Conservation (phyloP, 2,888 invertebrate species). For the Mesorhabditis sp. region DNA sequence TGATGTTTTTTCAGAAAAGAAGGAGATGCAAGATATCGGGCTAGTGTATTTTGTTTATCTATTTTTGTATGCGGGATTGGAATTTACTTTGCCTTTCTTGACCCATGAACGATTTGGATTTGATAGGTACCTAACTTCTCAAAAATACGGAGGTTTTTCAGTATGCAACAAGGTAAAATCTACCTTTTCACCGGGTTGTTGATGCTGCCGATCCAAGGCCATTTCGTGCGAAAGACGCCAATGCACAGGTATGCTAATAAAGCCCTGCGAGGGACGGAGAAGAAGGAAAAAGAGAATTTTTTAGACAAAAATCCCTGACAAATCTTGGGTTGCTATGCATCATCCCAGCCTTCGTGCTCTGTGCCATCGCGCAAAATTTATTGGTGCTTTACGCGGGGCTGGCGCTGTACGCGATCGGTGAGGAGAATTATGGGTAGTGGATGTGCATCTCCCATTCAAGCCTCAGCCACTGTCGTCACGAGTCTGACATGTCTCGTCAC, state of each 20-base stretch:
- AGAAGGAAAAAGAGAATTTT: slow-evolving; percentile 3
- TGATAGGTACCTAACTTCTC: slow-evolving; percentile 62
- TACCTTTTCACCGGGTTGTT: slow-evolving; percentile 85
- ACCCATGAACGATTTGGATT: slow-evolving; percentile 87
- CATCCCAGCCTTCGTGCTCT: slow-evolving; percentile 79
- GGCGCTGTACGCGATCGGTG: slow-evolving; percentile 82
- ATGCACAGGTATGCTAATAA: slow-evolving; percentile 64
- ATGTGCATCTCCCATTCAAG: slow-evolving; percentile 54
- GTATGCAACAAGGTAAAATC: slow-evolving; percentile 97
- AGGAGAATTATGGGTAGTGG: slow-evolving; percentile 59
- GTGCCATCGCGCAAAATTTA: slow-evolving; percentile 71
- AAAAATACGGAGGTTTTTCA: slow-evolving; percentile 57
- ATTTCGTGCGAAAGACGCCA: slow-evolving; percentile 77
- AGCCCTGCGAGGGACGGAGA: background rate
- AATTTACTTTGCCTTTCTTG: slow-evolving; percentile 92
- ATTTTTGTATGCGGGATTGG: slow-evolving; percentile 89
- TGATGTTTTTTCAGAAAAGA: slow-evolving; percentile 25
- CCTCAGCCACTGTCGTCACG: slow-evolving; percentile 79
- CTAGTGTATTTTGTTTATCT: slow-evolving; percentile 76
- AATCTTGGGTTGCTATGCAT: slow-evolving; percentile 73
- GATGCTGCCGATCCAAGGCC: slow-evolving; percentile 84
- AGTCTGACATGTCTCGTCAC: slow-evolving; percentile 90
- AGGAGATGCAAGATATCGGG: slow-evolving; percentile 52
- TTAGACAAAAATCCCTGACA: slow-evolving; percentile 41
- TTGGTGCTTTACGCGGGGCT: slow-evolving; percentile 76